A percentile compares a stretch with the other conserved stretches of the same genome.
These are phyloP conservation scores for Drosophila subsilvestris DNA, from an alignment of 2,888 invertebrate species.

Conservation along the genomic window DNA sequence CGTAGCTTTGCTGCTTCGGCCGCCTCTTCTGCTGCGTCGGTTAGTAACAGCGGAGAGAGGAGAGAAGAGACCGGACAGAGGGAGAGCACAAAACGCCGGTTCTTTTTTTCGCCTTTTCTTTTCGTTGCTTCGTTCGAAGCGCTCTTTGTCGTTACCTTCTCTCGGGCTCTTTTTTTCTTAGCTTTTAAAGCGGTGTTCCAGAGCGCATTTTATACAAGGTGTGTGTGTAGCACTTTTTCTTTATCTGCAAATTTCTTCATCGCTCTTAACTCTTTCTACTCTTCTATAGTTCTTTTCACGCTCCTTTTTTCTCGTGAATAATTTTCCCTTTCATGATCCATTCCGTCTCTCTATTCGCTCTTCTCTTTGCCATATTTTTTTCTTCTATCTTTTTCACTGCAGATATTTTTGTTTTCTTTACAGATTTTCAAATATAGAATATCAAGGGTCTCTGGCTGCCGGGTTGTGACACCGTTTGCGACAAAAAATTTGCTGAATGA, in stretches of 20 bases:
- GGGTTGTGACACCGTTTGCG: conserved; percentile 36
- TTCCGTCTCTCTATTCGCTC: not conserved
- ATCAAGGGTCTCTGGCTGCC: conserved; percentile 72
- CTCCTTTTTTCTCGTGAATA: not conserved
- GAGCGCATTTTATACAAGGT: no score
- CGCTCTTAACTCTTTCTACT: not conserved
- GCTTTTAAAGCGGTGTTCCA: not conserved
- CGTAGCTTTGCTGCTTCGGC: conserved; percentile 48
- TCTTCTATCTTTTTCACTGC: conserved; percentile 36
- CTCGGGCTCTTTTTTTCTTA: not conserved
- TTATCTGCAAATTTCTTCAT: not conserved
- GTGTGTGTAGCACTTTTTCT: not conserved
- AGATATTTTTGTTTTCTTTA: conserved; percentile 58
- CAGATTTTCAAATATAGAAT: conserved; percentile 82
- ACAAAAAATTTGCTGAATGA: conserved; percentile 41
- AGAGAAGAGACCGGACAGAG: conserved; percentile 34
- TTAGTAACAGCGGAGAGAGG: conserved; percentile 64
- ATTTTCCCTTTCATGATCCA: not conserved
- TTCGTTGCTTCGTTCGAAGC: not conserved
- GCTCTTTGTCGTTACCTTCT: not conserved
- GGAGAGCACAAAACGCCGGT: conserved; percentile 71
- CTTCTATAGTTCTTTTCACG: not conserved
- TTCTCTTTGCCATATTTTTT: conserved; percentile 37
- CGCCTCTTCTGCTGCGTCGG: conserved; percentile 37
- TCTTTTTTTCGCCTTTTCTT: conserved; percentile 53